Conservation (phyloP, 2,113 vertebrate species). For the Isurus oxyrinchus region DNA sequence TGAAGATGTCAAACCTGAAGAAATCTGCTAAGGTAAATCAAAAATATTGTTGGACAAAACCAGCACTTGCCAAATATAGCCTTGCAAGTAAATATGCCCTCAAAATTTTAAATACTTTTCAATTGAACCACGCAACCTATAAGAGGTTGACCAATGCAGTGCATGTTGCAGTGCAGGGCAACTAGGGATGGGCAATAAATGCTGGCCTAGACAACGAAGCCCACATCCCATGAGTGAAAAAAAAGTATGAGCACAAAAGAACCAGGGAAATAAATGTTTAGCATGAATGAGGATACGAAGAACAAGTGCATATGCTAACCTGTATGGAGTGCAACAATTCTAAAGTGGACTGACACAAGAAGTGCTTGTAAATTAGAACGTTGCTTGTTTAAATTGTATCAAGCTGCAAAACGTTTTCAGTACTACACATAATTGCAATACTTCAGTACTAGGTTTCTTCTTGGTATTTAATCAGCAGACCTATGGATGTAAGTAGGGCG, state of each 20-base stretch:
- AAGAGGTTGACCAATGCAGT: background rate
- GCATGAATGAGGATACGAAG: background rate
- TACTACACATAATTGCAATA: background rate
- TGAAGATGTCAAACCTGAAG: background rate
- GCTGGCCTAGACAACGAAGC: too few species aligned
- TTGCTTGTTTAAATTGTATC: background rate
- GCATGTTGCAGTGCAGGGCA: too few species aligned
- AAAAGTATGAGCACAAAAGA: background rate
- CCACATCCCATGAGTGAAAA: too few species aligned
- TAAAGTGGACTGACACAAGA: background rate
- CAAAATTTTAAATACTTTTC: background rate
- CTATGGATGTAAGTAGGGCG: background rate
- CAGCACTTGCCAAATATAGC: background rate
- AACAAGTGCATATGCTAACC: background rate
- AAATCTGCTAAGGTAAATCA: background rate
- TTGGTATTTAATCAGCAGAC: background rate
- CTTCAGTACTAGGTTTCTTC: background rate
- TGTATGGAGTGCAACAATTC: background rate
- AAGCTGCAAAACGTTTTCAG: background rate
- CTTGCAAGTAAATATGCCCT: background rate
- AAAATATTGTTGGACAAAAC: background rate
- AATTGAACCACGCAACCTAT: background rate
- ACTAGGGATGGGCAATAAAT: too few species aligned
- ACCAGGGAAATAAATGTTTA: background rate
- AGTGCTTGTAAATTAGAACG: background rate